Base-by-base conservation (phyloP, 2,797 vertebrate genomes). In the Anguilla megastoma region DNA sequence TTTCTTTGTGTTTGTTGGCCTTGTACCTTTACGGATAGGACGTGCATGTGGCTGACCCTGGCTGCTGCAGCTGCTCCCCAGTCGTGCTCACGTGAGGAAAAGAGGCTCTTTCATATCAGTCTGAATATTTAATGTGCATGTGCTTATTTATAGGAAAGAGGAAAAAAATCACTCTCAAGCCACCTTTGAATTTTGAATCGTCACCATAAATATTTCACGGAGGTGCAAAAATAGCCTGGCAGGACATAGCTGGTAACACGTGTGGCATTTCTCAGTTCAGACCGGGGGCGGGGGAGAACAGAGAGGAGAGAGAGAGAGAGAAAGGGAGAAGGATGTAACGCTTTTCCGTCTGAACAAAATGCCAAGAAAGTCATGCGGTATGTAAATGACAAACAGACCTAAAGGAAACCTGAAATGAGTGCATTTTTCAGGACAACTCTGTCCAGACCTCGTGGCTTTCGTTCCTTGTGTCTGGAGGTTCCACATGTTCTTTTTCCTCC, bases 181-280 rank as follows among this genome's bases (percentile, higher is more conserved):
- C 16, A 14, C 89, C 90, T 86, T 89, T 94, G 91, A 93, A 95
- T 95, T 93, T 94, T 91, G 87, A 89, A 95, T 94, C 86, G n/a
- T 85, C 45, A 83, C 89, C 86, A 85, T 95, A 91, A 94, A 94
- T 95, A 94, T 96, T 96, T 95, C 88, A 94, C 88, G 69, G 86
- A 89, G 52, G 0, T 89, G 90, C 92, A 85, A 87, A 90, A 93
- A 93, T 92, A 93, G 91, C 89, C 2, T 27, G 12, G 66, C 52
- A 63, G 85, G 88, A 92, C 86, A 56, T 66, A 84, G 52, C 80
- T 86, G 89, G 87, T 76, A 89, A 88, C 79, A 74, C 87, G 87
- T 76, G 86, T 83, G 85, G 82, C 87, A 76, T 91, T 91, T 92
- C 88, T 88, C 85, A 74, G 10, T 58, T 88, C 84, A 84, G 88